Conservation (phyloP, 2,113 vertebrate species). For the Manacus vitellinus region DNA sequence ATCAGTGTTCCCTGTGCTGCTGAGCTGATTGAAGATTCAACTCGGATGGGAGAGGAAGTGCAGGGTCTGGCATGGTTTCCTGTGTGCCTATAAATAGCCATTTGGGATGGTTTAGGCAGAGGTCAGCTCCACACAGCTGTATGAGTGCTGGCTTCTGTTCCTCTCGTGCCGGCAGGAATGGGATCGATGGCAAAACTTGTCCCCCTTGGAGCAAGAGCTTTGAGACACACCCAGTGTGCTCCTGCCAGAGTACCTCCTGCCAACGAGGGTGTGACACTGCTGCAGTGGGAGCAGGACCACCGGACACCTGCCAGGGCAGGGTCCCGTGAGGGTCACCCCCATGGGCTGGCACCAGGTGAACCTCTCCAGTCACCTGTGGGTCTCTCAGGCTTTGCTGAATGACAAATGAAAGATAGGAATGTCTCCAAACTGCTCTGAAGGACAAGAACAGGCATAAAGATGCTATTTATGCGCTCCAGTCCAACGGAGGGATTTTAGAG, state of each 20-base stretch:
- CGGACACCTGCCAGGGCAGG: neutral
- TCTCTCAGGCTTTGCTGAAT: neutral
- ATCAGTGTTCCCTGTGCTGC: neutral
- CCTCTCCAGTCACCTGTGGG: neutral
- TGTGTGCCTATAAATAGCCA: neutral
- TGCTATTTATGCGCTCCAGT: neutral
- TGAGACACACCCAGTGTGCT: neutral
- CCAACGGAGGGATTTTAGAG: neutral
- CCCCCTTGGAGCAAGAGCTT: neutral
- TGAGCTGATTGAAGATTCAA: neutral
- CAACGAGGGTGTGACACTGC: accelerated
- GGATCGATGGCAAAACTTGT: neutral
- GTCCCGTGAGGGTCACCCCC: neutral
- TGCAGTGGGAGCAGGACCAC: neutral
- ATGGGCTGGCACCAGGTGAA: neutral
- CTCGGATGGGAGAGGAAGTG: neutral
- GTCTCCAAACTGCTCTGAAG: neutral
- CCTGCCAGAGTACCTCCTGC: neutral
- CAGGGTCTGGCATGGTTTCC: neutral
- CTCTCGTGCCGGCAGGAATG: neutral
- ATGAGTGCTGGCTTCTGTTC: accelerated
- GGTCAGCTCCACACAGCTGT: neutral
- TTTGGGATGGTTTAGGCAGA: neutral
- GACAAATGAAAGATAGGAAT: neutral
- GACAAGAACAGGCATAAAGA: neutral